phyloP scores from a whole-genome alignment of 2,888 invertebrate genomes.

The Corbicula japonica region DNA sequence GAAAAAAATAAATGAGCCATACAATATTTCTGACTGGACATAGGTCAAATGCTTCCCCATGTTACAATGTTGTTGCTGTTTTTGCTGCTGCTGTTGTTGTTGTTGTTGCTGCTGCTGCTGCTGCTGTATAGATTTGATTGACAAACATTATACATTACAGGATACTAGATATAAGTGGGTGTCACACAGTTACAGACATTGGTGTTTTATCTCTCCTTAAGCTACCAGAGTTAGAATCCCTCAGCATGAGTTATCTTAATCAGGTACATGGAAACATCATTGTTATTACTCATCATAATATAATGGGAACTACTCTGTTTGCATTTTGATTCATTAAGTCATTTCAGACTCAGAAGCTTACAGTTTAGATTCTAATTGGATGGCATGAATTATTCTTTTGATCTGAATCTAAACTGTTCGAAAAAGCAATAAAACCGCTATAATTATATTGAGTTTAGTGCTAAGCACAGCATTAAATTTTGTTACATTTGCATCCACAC shows the following conservation, averaged over 20 bases:
- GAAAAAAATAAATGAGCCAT: too few species aligned
- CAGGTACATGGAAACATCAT: conserved; percentile 31
- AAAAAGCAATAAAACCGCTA: background rate
- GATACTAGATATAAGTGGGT: conserved; percentile 63
- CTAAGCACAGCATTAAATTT: too few species aligned
- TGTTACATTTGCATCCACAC: too few species aligned
- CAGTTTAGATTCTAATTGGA: background rate
- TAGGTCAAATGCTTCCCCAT: background rate
- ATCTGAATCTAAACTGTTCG: background rate
- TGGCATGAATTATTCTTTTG: background rate
- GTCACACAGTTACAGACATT: conserved; percentile 61
- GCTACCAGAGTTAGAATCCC: conserved; percentile 41
- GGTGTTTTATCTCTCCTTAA: conserved; percentile 52
- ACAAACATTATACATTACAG: conserved; percentile 39
- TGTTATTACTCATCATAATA: background rate
- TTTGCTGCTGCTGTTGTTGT: background rate
- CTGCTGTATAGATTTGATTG: background rate
- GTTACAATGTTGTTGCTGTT: background rate
- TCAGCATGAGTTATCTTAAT: conserved; percentile 64
- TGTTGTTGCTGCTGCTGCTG: background rate
- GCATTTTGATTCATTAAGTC: background rate
- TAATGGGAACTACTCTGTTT: background rate
- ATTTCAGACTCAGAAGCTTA: background rate
- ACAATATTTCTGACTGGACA: too few species aligned
- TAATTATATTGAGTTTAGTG: too few species aligned